These are phyloP conservation scores for Byasa hedistus DNA, from an alignment of 2,888 invertebrate species.

Conservation along the genomic window DNA sequence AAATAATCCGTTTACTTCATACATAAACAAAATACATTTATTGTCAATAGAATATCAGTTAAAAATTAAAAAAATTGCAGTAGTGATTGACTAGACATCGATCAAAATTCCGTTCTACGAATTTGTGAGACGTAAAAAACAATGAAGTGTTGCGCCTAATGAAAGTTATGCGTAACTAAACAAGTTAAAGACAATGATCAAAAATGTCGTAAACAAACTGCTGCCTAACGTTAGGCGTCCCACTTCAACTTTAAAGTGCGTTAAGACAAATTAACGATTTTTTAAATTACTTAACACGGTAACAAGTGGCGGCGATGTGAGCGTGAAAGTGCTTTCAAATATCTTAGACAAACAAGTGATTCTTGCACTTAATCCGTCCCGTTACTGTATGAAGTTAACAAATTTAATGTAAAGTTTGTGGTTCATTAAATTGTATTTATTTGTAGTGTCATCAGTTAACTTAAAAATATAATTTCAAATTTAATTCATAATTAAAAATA, in stretches of 20 bases:
- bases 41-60: no score
- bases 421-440: neutral
- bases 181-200: slow-evolving; percentile 3
- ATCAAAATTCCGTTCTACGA: neutral
- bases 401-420: slow-evolving; percentile 12
- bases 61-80: no score
- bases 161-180: neutral
- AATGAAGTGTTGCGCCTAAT: neutral
- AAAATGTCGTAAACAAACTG: slow-evolving; percentile 19
- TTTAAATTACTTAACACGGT: slow-evolving; percentile 29
- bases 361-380: slow-evolving; percentile 63
- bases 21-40: no score
- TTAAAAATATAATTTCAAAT: neutral
- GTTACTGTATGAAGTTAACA: slow-evolving; percentile 53
- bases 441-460: neutral
- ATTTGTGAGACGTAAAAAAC: neutral
- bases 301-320: slow-evolving; percentile 27
- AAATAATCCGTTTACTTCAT: no score
- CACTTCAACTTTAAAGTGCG: slow-evolving; percentile 14
- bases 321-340: slow-evolving; percentile 30
- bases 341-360: slow-evolving; percentile 52
- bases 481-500: no score
- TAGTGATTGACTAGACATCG: neutral
- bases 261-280: slow-evolving; percentile 30
- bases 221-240: slow-evolving; percentile 27